A percentile compares a stretch with the other conserved stretches of the same genome.
Conservation (phyloP, 2,113 vertebrate genomes). For the Orientallactaga bullata region DNA sequence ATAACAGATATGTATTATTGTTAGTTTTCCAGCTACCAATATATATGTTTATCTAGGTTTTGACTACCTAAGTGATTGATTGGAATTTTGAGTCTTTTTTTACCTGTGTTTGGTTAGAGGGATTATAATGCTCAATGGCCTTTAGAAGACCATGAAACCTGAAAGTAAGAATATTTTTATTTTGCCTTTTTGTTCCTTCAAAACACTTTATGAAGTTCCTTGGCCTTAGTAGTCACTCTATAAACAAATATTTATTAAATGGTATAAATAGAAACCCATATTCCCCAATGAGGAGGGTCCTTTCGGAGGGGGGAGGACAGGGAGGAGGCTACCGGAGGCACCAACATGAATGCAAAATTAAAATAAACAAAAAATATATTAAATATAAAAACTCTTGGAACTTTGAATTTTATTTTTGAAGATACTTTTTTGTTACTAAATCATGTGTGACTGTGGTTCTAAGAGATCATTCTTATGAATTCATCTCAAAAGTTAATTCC, state of each 20-base stretch:
- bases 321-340: too few species aligned
- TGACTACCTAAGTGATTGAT: slow-evolving; percentile 27
- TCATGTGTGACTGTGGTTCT: slow-evolving; percentile 20
- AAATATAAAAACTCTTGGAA: slow-evolving; percentile 55
- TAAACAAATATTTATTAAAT: slow-evolving; percentile 65
- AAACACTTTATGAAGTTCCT: neutral
- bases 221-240: slow-evolving; percentile 29
- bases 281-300: too few species aligned
- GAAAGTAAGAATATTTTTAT: slow-evolving; percentile 59
- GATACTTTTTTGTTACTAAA: slow-evolving; percentile 63
- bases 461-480: slow-evolving; percentile 34
- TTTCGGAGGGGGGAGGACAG: too few species aligned
- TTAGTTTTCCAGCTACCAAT: neutral
- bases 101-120: slow-evolving; percentile 23
- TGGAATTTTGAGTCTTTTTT: slow-evolving; percentile 19
- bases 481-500: slow-evolving; percentile 19
- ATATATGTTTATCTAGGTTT: neutral
- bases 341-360: too few species aligned
- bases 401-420: slow-evolving; percentile 54
- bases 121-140: slow-evolving; percentile 37
- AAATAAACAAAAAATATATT: too few species aligned
- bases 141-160: slow-evolving; percentile 32
- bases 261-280: too few species aligned
- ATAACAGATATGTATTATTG: neutral
- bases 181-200: slow-evolving; percentile 48